A percentile compares a stretch with the other conserved stretches of the same genome.
Conservation (phyloP, 2,888 invertebrate species). For the Latheticus oryzae region DNA sequence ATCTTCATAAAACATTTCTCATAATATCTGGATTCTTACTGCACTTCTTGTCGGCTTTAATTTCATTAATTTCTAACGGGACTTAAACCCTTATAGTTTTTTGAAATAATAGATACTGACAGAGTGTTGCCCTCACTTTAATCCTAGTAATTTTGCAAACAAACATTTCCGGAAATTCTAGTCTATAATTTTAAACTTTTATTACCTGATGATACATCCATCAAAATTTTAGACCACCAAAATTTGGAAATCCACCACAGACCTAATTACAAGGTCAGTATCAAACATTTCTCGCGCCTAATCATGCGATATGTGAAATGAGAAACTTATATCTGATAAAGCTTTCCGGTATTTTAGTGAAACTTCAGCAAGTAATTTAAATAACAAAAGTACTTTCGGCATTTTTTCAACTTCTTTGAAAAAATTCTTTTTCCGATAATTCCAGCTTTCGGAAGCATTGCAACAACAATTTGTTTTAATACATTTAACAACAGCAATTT, state of each 20-base stretch:
- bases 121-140: conserved; percentile 14
- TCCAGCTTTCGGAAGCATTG: conserved; percentile 4
- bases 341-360: too few relatives aligned
- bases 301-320: background rate
- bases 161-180: conserved; percentile 31
- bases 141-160: conserved; percentile 22
- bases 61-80: conserved; percentile 16
- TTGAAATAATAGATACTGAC: conserved; percentile 4
- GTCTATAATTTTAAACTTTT: conserved; percentile 28
- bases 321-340: background rate
- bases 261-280: too few relatives aligned
- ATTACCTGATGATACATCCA: conserved; percentile 16
- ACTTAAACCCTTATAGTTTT: background rate
- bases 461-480: conserved; percentile 19
- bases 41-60: conserved; percentile 27
- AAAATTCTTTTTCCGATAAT: too few relatives aligned
- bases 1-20: conserved; percentile 46
- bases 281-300: background rate
- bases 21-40: conserved; percentile 34
- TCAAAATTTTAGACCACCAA: conserved; percentile 7
- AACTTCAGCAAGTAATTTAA: too few relatives aligned
- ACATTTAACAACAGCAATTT: conserved; percentile 25
- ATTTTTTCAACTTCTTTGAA: too few relatives aligned
- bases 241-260: conserved; percentile 7
- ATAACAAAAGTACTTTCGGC: too few relatives aligned